Conservation (phyloP, 2,797 vertebrate species). For the Hoplostethus mediterraneus region DNA sequence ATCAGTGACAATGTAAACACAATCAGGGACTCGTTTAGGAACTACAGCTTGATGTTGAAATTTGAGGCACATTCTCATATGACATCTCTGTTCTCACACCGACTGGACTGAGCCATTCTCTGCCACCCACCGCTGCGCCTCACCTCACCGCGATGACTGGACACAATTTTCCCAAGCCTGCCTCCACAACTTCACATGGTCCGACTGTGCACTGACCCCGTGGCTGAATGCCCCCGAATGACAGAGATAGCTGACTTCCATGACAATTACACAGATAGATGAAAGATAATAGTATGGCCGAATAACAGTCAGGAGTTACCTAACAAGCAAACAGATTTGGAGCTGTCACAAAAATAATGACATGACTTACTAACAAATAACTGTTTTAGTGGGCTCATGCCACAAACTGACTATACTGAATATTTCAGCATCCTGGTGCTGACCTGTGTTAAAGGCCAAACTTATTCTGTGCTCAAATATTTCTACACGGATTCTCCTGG, state of each 20-base stretch:
- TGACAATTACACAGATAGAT: neutral
- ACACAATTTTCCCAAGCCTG: conserved; percentile 3
- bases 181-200: neutral
- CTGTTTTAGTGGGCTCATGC: neutral
- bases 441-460: neutral
- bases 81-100: conserved; percentile 73
- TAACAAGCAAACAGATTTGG: neutral
- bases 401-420: neutral
- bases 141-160: conserved; percentile 39
- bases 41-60: conserved; percentile 75
- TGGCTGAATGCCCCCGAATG: neutral
- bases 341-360: neutral
- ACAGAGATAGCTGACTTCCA: no score
- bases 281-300: neutral
- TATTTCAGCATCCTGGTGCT: neutral
- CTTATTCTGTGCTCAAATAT: neutral
- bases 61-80: conserved; percentile 63
- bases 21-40: conserved; percentile 74
- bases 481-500: neutral
- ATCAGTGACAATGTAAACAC: conserved; percentile 82
- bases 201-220: neutral
- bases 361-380: neutral
- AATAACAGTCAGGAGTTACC: neutral
- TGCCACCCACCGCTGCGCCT: conserved; percentile 56
- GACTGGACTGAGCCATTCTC: conserved; percentile 44